Conservation (phyloP, 2,888 invertebrate species). For the Mimachlamys varia region DNA sequence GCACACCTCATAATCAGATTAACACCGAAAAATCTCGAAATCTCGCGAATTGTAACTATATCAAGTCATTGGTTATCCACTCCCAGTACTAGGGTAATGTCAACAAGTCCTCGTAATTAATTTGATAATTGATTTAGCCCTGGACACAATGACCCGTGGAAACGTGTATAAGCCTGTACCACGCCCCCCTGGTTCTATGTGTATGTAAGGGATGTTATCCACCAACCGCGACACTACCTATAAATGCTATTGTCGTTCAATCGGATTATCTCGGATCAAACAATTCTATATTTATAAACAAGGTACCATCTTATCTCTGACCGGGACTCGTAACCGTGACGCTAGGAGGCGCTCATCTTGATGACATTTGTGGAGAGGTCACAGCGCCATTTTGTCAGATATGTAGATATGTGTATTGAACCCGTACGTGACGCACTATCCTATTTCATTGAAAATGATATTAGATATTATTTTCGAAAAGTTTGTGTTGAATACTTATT, state of each 20-base stretch:
- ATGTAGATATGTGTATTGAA: not conserved
- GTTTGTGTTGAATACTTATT: not conserved
- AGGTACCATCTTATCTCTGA: constrained; percentile 12
- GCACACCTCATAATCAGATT: constrained; percentile 3
- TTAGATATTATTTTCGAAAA: not conserved
- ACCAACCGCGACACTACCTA: not conserved
- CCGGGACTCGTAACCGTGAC: not conserved
- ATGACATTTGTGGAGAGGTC: not conserved
- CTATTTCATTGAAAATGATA: not conserved
- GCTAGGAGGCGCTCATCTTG: constrained; percentile 12
- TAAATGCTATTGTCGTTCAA: not conserved
- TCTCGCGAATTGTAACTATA: not conserved
- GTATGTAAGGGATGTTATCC: not conserved
- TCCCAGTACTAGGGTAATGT: not conserved
- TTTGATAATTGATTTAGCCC: constrained; percentile 19
- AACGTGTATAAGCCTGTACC: not conserved
- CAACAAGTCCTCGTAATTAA: constrained; percentile 24
- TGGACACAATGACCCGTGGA: constrained; percentile 4
- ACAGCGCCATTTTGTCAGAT: not conserved
- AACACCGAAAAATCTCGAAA: not conserved
- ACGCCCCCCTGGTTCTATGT: not conserved
- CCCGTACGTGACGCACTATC: not conserved
- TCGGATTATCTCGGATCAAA: constrained; percentile 15
- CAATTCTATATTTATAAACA: constrained; percentile 31
- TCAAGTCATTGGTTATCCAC: not conserved